A percentile compares a stretch with the other conserved stretches of the same genome.
Conservation (phyloP, 2,113 vertebrate genomes). For the Leptosomus discolor region DNA sequence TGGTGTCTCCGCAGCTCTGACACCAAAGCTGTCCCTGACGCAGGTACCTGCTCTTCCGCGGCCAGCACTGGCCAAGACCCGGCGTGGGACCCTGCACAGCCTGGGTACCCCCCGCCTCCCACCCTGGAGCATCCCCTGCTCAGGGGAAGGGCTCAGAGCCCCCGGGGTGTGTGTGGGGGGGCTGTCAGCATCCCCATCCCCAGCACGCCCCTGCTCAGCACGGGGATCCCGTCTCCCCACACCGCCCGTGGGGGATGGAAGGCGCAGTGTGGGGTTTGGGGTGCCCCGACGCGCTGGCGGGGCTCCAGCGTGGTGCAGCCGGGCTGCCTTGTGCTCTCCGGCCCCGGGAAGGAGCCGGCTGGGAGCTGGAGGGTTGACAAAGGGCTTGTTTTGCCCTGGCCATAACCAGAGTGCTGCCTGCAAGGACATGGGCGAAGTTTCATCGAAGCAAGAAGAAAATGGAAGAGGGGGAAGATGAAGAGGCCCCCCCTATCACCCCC, state of each 20-base stretch:
- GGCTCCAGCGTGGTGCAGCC: neutral
- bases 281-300: neutral
- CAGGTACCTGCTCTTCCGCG: neutral
- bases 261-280: neutral
- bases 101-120: neutral
- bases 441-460: neutral
- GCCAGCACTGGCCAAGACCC: neutral
- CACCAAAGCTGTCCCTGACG: neutral
- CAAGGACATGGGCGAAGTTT: neutral
- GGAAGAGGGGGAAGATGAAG: neutral
- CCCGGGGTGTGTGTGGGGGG: accelerated
- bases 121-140: neutral
- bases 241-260: neutral
- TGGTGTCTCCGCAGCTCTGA: neutral
- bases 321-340: neutral
- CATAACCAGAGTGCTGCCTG: too few relatives aligned
- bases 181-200: neutral
- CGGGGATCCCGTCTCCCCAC: neutral
- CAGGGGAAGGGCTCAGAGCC: neutral
- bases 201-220: accelerated
- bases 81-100: accelerated
- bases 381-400: neutral
- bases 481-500: too few relatives aligned
- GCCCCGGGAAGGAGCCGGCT: neutral
- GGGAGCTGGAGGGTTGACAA: neutral